Evolutionary conservation across 2,888 invertebrate species (phyloP), one percentile per base, ranked within the genome.

Genomic region (Plusia festucae): DNA sequence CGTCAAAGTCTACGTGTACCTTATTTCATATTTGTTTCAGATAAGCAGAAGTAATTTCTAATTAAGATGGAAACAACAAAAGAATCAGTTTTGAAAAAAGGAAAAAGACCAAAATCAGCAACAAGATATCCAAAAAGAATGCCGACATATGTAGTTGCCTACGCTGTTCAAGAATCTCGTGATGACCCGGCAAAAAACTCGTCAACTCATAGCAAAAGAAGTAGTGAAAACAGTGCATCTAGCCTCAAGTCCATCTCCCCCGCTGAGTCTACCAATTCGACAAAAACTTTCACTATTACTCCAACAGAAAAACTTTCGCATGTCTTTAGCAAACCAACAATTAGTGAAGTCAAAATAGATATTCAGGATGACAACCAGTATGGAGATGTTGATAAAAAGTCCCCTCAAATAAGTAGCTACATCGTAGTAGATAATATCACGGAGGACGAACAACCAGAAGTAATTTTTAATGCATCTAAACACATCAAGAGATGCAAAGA

Each of bases 131-230:
- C 81, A 6, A 82, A 79, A 68, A 73, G 55, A 49, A 61, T 69
- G 22, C 76, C 85, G 5, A 79, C 84, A 1, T 88, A 80, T 65
- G 76, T 87, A 0, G 86, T 90, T 0, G 85, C 84, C 3, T 88
- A 85, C 74, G 73, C 88, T 18, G 60, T 84, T 7, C 82, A 85
- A 49, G 85, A 87, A 67, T 82, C 81, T n/a, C 79, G 80, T 40
- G 85, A 87, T 62, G 83, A 88, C 34, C 62, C 82, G 1, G 56
- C 65, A 9, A 83, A 78, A 16, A 56, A 79, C 16, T 77, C 84
- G 27, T 78, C 82, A 76, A 79, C 83, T 27, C 76, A 78, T 55
- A 81, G 73, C 22, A 84, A 81, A 63, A 65, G 56, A 64, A 87
- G 79, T 40, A 32, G 71, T 15, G 82, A 83, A 62, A 72, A 68